Percentiles rank a stretch among this genome's conserved stretches.
These are phyloP conservation scores for Trichomalopsis sarcophagae DNA, from an alignment of 1,140 invertebrate genomes.

Conservation along the genomic window DNA sequence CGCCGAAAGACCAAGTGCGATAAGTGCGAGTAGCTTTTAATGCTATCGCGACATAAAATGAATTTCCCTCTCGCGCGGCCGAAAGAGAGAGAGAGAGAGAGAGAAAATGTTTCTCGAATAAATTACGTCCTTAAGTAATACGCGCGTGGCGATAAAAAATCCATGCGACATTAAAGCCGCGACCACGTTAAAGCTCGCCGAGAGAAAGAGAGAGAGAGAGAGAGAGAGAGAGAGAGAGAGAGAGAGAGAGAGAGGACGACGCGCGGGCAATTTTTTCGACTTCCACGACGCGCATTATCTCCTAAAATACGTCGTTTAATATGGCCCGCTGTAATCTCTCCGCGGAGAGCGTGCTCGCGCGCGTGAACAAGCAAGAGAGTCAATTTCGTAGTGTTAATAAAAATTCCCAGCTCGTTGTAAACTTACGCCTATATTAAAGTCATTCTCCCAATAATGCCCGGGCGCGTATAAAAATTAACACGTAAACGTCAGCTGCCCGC, in stretches of 20 bases:
- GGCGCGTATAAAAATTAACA: slow-evolving; percentile 43
- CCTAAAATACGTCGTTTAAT: slow-evolving; percentile 31
- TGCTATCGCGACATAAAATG: slow-evolving; percentile 24
- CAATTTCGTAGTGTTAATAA: slow-evolving; percentile 41
- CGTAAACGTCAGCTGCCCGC: slow-evolving; percentile 34
- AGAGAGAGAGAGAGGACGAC: too few relatives aligned
- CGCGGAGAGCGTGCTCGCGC: not conserved
- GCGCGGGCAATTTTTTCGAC: slow-evolving; percentile 28
- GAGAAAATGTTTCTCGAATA: slow-evolving; percentile 4
- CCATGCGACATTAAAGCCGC: slow-evolving; percentile 16
- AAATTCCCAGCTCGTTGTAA: slow-evolving; percentile 43
- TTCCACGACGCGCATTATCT: slow-evolving; percentile 6
- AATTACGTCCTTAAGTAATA: slow-evolving; percentile 41
- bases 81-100: not conserved
- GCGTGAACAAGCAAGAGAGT: not conserved
- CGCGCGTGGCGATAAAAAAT: slow-evolving; percentile 5
- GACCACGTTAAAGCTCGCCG: too few relatives aligned
- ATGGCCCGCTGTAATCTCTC: slow-evolving; percentile 30
- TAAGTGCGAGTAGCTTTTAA: slow-evolving; percentile 26
- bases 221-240: too few relatives aligned
- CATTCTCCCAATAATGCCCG: slow-evolving; percentile 30
- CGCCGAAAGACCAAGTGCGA: slow-evolving; percentile 13
- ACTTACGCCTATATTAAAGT: slow-evolving; percentile 45
- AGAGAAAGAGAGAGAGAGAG: too few relatives aligned
- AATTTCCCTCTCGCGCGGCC: slow-evolving; percentile 26